These are phyloP conservation scores for Macheiramphus alcinus DNA, from an alignment of 2,113 vertebrate species.

Conservation along the genomic window DNA sequence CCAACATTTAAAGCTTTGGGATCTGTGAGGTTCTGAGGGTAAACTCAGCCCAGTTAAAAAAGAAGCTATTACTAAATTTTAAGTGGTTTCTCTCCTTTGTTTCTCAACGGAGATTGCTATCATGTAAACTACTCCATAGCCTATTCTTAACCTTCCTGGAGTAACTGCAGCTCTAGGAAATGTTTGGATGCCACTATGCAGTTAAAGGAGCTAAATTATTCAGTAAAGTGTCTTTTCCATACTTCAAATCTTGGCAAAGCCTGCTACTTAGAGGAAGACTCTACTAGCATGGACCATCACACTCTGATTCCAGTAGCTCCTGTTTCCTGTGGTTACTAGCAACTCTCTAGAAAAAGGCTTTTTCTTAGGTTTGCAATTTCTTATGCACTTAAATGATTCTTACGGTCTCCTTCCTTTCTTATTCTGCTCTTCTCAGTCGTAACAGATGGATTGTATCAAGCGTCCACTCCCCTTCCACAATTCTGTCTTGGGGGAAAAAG, in stretches of 20 bases:
- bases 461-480: not conserved
- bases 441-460: not conserved
- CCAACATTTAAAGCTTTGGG: rapidly evolving
- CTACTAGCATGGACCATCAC: not conserved
- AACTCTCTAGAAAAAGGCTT: not conserved
- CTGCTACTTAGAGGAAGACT: not conserved
- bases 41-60: not conserved
- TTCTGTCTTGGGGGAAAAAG: not conserved
- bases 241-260: not conserved
- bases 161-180: not conserved
- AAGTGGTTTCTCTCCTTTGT: not conserved
- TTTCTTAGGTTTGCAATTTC: not conserved
- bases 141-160: not conserved
- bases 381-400: not conserved
- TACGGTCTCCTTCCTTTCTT: not conserved
- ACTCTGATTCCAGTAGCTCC: not conserved
- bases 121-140: not conserved
- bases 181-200: not conserved
- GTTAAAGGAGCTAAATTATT: conserved; percentile 1
- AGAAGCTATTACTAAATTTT: not conserved
- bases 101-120: not conserved
- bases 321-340: not conserved
- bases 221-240: not conserved
- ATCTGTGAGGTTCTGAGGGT: not conserved
- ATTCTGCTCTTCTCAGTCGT: not conserved